These are phyloP conservation scores for Lucifuga dentata DNA, from an alignment of 2,113 vertebrate genomes.

Conservation along the genomic window DNA sequence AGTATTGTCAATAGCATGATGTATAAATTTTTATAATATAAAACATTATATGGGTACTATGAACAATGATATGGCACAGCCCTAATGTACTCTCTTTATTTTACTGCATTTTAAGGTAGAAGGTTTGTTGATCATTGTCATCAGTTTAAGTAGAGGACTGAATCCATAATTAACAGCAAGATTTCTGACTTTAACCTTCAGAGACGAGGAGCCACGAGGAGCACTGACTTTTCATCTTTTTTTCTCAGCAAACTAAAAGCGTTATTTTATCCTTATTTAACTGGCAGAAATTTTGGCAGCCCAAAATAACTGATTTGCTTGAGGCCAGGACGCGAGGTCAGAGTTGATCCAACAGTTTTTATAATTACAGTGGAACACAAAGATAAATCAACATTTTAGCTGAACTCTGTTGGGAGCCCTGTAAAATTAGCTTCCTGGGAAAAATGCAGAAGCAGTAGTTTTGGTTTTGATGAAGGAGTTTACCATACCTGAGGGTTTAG, in stretches of 20 bases:
- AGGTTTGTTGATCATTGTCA: too few relatives aligned
- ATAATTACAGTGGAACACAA: constrained; percentile 6
- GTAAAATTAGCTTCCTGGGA: background rate
- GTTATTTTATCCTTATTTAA: background rate
- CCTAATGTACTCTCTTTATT: too few relatives aligned
- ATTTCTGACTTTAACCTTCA: background rate
- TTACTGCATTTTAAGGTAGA: too few relatives aligned
- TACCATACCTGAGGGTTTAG: background rate
- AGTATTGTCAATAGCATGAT: too few relatives aligned
- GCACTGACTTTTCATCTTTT: background rate
- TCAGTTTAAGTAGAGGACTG: too few relatives aligned
- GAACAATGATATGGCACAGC: too few relatives aligned
- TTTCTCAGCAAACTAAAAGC: constrained; percentile 2
- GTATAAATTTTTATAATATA: too few relatives aligned
- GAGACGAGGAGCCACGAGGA: background rate
- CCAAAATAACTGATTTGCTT: constrained; percentile 15
- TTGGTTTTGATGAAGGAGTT: background rate
- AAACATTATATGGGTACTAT: too few relatives aligned
- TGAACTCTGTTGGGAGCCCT: background rate
- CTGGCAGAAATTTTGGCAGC: background rate
- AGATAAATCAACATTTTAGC: background rate
- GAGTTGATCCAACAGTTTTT: constrained; percentile 9
- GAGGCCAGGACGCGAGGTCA: constrained; percentile 3
- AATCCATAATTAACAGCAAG: too few relatives aligned
- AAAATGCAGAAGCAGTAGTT: background rate